Conservation (phyloP, 92 coral and sea anemone species). For the Porites lobata region DNA sequence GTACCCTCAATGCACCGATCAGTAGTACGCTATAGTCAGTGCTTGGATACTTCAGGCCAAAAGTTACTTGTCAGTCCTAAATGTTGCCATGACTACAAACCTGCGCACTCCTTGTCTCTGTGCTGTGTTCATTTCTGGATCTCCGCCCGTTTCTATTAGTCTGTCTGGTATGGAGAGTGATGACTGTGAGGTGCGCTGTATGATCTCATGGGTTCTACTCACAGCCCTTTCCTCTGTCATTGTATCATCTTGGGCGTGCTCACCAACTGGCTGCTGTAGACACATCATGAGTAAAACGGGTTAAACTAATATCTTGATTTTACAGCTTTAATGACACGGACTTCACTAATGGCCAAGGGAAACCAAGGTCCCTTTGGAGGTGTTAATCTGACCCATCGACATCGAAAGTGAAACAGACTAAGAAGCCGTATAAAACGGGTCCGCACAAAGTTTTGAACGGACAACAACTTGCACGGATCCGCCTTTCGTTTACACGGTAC, state of each 20-base stretch:
- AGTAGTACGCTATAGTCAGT: too few relatives aligned
- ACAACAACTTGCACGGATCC: too few relatives aligned
- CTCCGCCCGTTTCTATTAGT: slow-evolving; percentile 46
- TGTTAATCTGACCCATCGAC: too few relatives aligned
- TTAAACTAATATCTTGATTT: too few relatives aligned
- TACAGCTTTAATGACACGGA: too few relatives aligned
- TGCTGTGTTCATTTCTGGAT: slow-evolving; percentile 65
- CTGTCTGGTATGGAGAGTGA: slow-evolving; percentile 68
- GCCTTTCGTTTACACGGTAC: too few relatives aligned
- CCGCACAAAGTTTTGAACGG: too few relatives aligned
- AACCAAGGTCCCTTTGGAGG: too few relatives aligned
- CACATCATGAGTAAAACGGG: not conserved
- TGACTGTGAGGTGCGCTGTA: slow-evolving; percentile 66
- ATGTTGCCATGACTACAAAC: slow-evolving; percentile 38
- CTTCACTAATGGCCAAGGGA: too few relatives aligned
- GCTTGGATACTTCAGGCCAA: not conserved
- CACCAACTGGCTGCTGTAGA: not conserved
- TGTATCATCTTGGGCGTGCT: not conserved
- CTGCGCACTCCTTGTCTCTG: slow-evolving; percentile 84
- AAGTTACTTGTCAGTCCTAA: not conserved
- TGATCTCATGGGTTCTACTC: slow-evolving; percentile 74
- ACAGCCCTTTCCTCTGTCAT: slow-evolving; percentile 48
- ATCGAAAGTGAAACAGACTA: too few relatives aligned
- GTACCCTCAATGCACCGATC: too few relatives aligned
- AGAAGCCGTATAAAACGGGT: too few relatives aligned